Base-by-base conservation (phyloP, 2,888 invertebrate species). In the Phanerotoma sp. region DNA sequence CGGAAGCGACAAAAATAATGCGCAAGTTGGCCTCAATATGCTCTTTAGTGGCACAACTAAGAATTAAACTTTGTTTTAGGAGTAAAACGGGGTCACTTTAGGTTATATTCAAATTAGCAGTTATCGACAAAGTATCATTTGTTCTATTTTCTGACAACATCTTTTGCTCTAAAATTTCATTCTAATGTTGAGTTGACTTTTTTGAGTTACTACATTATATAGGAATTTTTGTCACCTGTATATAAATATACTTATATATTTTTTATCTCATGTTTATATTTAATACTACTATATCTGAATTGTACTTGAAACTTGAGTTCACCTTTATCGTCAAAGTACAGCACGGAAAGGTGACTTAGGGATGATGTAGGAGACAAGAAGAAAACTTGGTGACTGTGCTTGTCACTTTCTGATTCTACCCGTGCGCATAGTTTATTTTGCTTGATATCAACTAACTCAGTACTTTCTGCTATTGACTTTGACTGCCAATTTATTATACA, bases 401-500 rank as follows among this genome's bases (percentile, higher is more conserved):
- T 38, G 16, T 40, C 21, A 28, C 40, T 38, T 49, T 49, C n/a
- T 16, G n/a, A 49, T 49, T 49, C 49, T 16, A 18, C 40, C 38
- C 30, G 21, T 28, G 40, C 45, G 10, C 45, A 5, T 13, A 22
- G 45, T 38, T 33, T 33, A 46, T 21, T 46, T 22, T 21, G 9
- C 38, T 18, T 11, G 20, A 18, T 18, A 38, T 18, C 16, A 18
- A 38, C 20, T 38, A 18, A 5, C 18, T 20, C 11, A 11, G 16
- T 45, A 33, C 13, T 18, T 33, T 21, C 15, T 10, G 20, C n/a
- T 13, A n/a, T 33, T 20, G 33, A 46, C 21, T 46, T 46, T 46
- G 10, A 37, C 22, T 15, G 37, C 37, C 16, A 47, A 37, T 47
- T 16, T 6, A 47, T 47, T n/a, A n/a, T 15, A 37, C 35, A 47